Evolutionary conservation across 2,113 vertebrate species (phyloP).

Genomic region (Anhinga rufa): DNA sequence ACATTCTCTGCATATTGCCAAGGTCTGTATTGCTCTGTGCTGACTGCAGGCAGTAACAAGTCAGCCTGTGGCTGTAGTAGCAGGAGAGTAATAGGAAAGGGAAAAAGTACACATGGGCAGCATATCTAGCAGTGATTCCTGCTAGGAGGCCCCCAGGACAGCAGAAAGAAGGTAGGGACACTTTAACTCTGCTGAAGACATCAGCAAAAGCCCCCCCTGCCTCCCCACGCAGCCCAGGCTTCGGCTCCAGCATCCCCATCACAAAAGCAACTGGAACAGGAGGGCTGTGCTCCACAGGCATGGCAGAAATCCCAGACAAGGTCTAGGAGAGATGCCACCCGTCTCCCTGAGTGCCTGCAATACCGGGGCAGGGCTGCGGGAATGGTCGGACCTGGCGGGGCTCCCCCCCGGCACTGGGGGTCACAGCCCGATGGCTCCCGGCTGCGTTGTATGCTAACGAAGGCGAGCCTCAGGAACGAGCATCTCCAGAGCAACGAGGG

Average conservation of each 20-base stretch:
- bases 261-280: not conserved
- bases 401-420: not conserved
- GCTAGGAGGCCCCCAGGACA: not conserved
- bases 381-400: accelerated
- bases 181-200: not conserved
- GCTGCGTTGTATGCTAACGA: not conserved
- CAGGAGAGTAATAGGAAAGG: not conserved
- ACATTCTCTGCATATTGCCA: not conserved
- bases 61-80: not conserved
- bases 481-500: not conserved
- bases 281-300: not conserved
- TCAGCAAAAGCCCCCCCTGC: not conserved
- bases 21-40: not conserved
- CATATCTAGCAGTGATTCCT: not conserved
- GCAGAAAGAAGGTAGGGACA: not conserved
- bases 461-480: not conserved
- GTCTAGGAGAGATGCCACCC: not conserved
- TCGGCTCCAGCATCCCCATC: not conserved
- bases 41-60: not conserved
- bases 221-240: not conserved
- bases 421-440: not conserved
- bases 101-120: not conserved
- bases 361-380: not conserved
- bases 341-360: not conserved
- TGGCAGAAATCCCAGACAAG: slow-evolving; percentile 5